phyloP scores from a whole-genome alignment of 2,113 vertebrate species.

The Mesocricetus auratus region DNA sequence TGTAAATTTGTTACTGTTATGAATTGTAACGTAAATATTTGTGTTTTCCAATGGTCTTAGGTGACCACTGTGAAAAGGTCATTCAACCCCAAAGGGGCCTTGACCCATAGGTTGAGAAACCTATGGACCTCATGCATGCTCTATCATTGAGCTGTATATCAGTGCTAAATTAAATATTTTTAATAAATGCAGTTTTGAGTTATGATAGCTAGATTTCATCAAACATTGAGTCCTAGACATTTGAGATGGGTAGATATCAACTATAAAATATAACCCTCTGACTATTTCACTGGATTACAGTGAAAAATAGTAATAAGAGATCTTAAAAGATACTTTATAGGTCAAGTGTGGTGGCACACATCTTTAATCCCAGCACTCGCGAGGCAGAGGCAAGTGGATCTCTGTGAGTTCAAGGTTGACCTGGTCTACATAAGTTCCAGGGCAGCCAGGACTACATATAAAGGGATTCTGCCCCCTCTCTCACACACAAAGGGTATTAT shows the following conservation, averaged over 20 bases:
- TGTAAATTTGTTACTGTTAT: neutral
- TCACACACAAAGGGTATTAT: neutral
- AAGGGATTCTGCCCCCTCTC: neutral
- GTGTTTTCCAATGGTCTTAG: neutral
- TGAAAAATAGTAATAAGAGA: neutral
- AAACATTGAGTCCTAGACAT: slow-evolving; percentile 4
- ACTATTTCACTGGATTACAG: neutral
- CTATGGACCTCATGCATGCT: neutral
- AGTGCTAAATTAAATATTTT: neutral
- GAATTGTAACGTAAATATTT: neutral
- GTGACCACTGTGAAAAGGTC: neutral
- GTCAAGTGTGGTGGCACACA: neutral
- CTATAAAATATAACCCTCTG: slow-evolving; percentile 16
- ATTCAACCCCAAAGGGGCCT: neutral
- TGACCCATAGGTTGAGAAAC: neutral
- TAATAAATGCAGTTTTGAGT: slow-evolving; percentile 35
- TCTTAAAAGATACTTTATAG: neutral
- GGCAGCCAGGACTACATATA: neutral
- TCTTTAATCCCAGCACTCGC: neutral
- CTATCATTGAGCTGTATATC: neutral
- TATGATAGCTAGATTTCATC: slow-evolving; percentile 33
- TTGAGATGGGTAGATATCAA: neutral
- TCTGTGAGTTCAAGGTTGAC: neutral
- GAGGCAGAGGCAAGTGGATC: neutral
- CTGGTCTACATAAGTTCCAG: neutral